These are phyloP conservation scores for Eurois occulta DNA, from an alignment of 2,888 invertebrate species.

Conservation along the genomic window DNA sequence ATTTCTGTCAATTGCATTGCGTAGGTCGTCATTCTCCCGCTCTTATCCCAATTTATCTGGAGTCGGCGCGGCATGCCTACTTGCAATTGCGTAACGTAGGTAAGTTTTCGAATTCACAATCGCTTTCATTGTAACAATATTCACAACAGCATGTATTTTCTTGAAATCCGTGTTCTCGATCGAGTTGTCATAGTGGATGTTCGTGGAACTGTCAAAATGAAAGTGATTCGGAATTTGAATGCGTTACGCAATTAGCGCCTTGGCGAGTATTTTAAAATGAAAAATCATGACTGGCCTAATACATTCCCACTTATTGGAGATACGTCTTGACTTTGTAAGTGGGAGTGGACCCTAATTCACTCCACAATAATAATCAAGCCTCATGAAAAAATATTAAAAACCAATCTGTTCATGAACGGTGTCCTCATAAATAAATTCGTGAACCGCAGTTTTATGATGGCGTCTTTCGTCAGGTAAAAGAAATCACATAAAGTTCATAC, in stretches of 20 bases:
- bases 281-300: no score
- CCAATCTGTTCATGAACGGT: background rate
- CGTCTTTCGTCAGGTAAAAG: background rate
- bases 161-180: background rate
- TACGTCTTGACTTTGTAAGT: background rate
- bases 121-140: background rate
- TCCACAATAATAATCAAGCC: background rate
- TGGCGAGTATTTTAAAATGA: background rate
- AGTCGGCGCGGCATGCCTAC: no score
- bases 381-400: background rate
- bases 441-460: background rate
- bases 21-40: no score
- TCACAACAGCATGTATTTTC: background rate
- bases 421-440: slow-evolving; percentile 7
- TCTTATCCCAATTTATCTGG: no score
- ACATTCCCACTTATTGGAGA: background rate
- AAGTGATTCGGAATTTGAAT: background rate
- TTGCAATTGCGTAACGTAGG: no score
- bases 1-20: no score
- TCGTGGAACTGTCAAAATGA: background rate
- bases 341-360: background rate
- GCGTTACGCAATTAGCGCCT: background rate
- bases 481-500: slow-evolving; percentile 28
- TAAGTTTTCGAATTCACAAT: no score
- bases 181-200: background rate